phyloP scores from a whole-genome alignment of 2,888 invertebrate species.

The Drosophila infuscata region DNA sequence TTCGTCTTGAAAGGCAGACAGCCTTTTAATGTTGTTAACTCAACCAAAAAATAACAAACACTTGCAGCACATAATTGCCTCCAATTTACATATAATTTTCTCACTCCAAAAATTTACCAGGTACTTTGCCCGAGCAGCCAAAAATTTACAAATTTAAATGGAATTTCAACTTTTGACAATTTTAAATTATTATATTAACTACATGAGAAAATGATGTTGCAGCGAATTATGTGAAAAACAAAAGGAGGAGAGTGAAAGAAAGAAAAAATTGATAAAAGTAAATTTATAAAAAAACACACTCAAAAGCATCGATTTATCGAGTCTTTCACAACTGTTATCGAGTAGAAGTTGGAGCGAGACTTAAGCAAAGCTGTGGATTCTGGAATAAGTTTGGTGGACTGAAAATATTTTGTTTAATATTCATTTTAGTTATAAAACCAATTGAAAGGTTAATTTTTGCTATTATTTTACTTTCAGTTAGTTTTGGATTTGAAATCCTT shows the following conservation, averaged over 20 bases:
- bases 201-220: not conserved
- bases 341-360: not conserved
- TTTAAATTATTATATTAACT: not conserved
- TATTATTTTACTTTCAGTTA: not conserved
- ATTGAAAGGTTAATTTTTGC: not conserved
- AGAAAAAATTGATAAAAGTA: not conserved
- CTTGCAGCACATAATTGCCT: not conserved
- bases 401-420: not conserved
- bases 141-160: not conserved
- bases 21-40: not conserved
- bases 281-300: not conserved
- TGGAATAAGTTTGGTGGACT: not conserved
- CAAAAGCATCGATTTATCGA: not conserved
- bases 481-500: not conserved
- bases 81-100: not conserved
- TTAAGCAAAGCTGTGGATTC: not conserved
- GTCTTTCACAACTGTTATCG: not conserved
- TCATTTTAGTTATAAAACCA: not conserved
- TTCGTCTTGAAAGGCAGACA: conserved; percentile 9
- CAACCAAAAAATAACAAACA: not conserved
- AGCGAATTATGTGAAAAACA: not conserved
- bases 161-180: not conserved
- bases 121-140: not conserved
- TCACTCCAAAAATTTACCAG: not conserved
- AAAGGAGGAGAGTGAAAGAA: not conserved